These are phyloP conservation scores for Teleiodes luculella DNA, from an alignment of 2,888 invertebrate species.

Conservation along the genomic window DNA sequence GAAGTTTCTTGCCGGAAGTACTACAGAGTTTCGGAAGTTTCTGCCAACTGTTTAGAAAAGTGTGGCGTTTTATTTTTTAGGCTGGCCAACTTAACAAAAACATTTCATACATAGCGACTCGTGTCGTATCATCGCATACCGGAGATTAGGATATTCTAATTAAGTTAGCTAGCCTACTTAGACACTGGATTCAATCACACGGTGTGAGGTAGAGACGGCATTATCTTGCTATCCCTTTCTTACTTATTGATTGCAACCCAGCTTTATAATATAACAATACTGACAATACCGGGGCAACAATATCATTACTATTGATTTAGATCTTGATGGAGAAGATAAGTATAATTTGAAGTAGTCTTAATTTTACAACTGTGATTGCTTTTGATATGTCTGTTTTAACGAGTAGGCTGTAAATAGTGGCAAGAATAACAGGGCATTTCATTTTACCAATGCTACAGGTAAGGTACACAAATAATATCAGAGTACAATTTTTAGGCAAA, in stretches of 20 bases:
- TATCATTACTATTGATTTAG: neutral
- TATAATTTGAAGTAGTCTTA: neutral
- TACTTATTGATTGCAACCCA: too few relatives aligned
- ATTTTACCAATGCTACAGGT: constrained; percentile 48
- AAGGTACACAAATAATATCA: constrained; percentile 59
- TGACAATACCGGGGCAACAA: too few relatives aligned
- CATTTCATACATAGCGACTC: too few relatives aligned
- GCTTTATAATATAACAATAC: too few relatives aligned
- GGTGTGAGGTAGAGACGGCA: too few relatives aligned
- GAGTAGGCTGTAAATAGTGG: constrained; percentile 47
- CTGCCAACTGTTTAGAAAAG: neutral
- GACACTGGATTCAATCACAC: too few relatives aligned
- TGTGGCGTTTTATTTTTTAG: neutral
- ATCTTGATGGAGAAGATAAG: neutral
- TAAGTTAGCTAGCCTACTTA: too few relatives aligned
- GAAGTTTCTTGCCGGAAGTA: constrained; percentile 29
- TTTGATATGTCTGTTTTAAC: constrained; percentile 69
- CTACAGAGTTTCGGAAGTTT: constrained; percentile 10
- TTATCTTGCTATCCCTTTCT: too few relatives aligned
- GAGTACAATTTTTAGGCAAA: constrained; percentile 65
- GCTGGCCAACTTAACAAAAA: neutral
- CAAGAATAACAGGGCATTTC: constrained; percentile 60
- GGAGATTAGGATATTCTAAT: too few relatives aligned
- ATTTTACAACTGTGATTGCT: constrained; percentile 47
- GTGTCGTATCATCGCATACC: too few relatives aligned